phyloP scores from a whole-genome alignment of 1,140 invertebrate genomes.

The Pseudomyrmex pallidus region DNA sequence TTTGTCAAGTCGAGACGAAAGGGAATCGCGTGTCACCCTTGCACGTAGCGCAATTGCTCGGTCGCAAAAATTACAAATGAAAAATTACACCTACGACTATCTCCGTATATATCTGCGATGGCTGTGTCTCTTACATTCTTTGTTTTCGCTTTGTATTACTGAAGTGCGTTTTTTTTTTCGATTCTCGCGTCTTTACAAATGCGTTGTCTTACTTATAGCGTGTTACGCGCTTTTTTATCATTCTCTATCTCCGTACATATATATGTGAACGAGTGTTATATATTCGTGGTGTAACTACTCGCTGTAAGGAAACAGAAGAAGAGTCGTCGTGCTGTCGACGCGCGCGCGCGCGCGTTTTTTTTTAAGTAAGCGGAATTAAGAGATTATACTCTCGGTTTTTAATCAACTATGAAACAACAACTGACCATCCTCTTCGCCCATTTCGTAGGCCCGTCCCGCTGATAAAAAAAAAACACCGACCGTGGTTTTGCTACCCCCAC shows the following conservation, averaged over 20 bases:
- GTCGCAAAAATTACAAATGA: constrained; percentile 46
- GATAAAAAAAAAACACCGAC: no score
- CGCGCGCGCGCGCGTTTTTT: no score
- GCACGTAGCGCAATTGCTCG: background rate
- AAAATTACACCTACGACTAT: constrained; percentile 54
- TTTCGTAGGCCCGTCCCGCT: no score
- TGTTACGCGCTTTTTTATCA: background rate
- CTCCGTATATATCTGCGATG: background rate
- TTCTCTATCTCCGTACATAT: background rate
- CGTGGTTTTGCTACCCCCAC: no score
- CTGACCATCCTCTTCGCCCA: no score
- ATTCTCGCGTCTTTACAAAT: background rate
- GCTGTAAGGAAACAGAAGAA: constrained; percentile 17
- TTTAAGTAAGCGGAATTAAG: no score
- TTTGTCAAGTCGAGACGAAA: constrained; percentile 30
- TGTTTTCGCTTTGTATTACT: background rate
- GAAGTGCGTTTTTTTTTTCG: background rate
- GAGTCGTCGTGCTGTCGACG: background rate
- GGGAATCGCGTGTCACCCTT: constrained; percentile 4
- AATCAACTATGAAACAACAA: no score
- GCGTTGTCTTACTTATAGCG: background rate
- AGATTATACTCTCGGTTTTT: no score
- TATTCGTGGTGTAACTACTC: background rate
- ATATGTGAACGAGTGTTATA: background rate
- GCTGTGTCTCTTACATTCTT: background rate